A percentile compares a stretch with the other conserved stretches of the same genome.
These are phyloP conservation scores for Tupiocoris notatus DNA, from an alignment of 2,888 invertebrate genomes.

Conservation along the genomic window DNA sequence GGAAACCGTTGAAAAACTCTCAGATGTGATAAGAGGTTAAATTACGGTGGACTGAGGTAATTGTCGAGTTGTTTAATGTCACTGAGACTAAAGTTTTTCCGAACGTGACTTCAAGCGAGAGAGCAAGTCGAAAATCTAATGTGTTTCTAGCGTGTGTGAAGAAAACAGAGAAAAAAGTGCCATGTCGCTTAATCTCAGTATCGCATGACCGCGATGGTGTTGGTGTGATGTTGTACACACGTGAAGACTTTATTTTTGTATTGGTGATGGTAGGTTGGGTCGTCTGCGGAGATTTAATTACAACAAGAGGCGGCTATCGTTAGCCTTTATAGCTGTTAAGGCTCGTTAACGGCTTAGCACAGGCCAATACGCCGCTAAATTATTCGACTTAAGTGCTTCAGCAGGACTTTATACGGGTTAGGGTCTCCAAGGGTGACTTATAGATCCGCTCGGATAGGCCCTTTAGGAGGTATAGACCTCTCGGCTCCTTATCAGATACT, in stretches of 20 bases:
- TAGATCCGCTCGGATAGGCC: background rate
- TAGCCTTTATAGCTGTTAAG: conserved; percentile 34
- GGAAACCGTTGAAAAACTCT: background rate
- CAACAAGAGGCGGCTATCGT: conserved; percentile 27
- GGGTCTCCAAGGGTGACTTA: conserved; percentile 6
- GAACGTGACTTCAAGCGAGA: background rate
- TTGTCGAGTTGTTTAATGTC: conserved; percentile 38
- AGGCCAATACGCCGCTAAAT: conserved; percentile 26
- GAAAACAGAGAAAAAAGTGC: conserved; percentile 18
- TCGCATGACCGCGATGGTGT: conserved; percentile 16
- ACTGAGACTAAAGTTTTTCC: conserved; percentile 7
- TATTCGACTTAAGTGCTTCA: conserved; percentile 29
- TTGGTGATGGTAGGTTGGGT: background rate
- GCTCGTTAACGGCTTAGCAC: conserved; percentile 34
- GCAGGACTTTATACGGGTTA: background rate
- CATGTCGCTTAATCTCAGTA: conserved; percentile 28
- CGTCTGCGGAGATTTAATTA: conserved; percentile 32
- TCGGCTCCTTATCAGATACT: conserved; percentile 21
- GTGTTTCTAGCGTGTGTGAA: conserved; percentile 29
- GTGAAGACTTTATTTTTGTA: background rate
- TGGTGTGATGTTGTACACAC: background rate
- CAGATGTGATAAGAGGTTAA: conserved; percentile 23
- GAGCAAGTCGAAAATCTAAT: conserved; percentile 10
- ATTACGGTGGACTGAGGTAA: background rate
- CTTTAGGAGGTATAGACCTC: background rate